Conservation (phyloP, 1,140 invertebrate species). For the Hirudo medicinalis region DNA sequence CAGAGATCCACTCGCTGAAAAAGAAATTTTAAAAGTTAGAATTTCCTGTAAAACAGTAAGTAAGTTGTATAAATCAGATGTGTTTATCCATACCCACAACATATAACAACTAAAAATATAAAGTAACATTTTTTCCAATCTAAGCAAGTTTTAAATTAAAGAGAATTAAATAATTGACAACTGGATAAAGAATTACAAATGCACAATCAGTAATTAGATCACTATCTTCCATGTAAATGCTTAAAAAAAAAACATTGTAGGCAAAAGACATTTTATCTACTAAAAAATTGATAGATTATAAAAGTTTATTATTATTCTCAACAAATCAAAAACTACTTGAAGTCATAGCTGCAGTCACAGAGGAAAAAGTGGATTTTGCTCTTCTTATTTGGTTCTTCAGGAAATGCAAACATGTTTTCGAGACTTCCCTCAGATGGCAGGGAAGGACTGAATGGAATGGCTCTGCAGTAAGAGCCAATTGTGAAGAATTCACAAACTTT, state of each 20-base stretch:
- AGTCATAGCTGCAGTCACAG: constrained; percentile 13
- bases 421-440: constrained; percentile 15
- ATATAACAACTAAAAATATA: not conserved
- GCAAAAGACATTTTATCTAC: too few relatives aligned
- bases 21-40: not conserved
- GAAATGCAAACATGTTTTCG: constrained; percentile 22
- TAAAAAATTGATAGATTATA: too few relatives aligned
- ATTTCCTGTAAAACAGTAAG: too few relatives aligned
- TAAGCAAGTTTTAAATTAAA: not conserved
- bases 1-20: constrained; percentile 3
- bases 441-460: constrained; percentile 20
- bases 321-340: not conserved
- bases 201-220: too few relatives aligned
- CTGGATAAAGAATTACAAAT: too few relatives aligned
- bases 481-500: constrained; percentile 18
- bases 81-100: too few relatives aligned
- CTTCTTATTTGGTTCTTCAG: constrained; percentile 20
- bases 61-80: not conserved
- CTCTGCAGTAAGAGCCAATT: constrained; percentile 17
- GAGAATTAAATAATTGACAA: not conserved
- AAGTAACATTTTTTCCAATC: not conserved
- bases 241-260: too few relatives aligned
- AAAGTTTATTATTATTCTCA: not conserved
- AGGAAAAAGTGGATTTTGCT: constrained; percentile 22
- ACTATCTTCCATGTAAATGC: too few relatives aligned